Conservation (phyloP, 2,113 vertebrate species). For the Hippoglossus stenolepis region DNA sequence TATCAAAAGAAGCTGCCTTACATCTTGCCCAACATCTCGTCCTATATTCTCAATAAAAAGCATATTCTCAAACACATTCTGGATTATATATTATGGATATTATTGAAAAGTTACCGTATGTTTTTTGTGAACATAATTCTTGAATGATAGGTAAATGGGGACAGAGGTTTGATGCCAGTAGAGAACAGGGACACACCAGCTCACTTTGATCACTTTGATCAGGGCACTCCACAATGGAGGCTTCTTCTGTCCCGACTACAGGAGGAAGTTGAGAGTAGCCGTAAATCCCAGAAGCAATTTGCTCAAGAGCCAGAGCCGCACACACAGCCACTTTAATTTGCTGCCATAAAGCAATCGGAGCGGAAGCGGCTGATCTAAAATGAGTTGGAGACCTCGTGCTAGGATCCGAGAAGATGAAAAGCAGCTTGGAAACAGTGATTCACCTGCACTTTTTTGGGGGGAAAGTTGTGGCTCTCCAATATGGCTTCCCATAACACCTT, state of each 20-base stretch:
- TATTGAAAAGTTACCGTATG: background rate
- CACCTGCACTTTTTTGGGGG: constrained; percentile 1
- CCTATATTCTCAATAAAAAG: background rate
- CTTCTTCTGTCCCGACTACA: constrained; percentile 35
- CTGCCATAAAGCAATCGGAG: constrained; percentile 55
- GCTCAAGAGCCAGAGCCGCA: constrained; percentile 50
- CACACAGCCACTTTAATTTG: constrained; percentile 61
- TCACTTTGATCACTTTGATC: constrained; percentile 45
- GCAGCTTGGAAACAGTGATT: constrained; percentile 27
- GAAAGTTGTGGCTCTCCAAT: constrained; percentile 15
- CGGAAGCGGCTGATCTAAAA: constrained; percentile 56
- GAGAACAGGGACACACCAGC: constrained; percentile 20
- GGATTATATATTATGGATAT: background rate
- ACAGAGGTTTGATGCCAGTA: background rate
- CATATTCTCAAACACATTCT: background rate
- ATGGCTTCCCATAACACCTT: constrained; percentile 35
- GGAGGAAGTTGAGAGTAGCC: constrained; percentile 39
- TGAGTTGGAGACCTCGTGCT: constrained; percentile 29
- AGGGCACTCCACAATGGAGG: constrained; percentile 38
- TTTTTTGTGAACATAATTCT: background rate
- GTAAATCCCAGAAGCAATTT: constrained; percentile 66
- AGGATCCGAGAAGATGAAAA: constrained; percentile 42
- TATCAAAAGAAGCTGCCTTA: background rate
- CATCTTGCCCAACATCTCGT: background rate
- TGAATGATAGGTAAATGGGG: background rate